Conservation (phyloP, 30 jellyfish, hydroid and myxozoan species). For the Aurelia aurita region DNA sequence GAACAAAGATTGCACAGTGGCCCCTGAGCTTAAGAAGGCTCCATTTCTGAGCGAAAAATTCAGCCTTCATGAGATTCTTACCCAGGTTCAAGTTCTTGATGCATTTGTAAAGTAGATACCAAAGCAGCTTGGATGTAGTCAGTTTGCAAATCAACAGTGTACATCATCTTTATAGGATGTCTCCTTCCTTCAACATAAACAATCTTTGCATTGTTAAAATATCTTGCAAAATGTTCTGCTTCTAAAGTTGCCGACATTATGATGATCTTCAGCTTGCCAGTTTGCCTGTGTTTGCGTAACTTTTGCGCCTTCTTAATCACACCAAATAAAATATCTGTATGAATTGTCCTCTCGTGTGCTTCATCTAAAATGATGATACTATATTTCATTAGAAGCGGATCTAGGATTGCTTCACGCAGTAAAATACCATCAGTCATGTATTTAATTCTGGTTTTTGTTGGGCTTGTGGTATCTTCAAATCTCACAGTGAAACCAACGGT, state of each 20-base stretch:
- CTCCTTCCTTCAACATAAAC: constrained; percentile 92
- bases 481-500: constrained; percentile 96
- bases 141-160: constrained; percentile 82
- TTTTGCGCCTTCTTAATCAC: constrained; percentile 90
- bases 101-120: constrained; percentile 81
- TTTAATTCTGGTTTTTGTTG: constrained; percentile 71
- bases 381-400: constrained; percentile 68
- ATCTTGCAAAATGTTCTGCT: constrained; percentile 87
- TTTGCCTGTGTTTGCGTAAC: constrained; percentile 27
- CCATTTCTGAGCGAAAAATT: too few relatives aligned
- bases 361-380: constrained; percentile 77
- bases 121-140: constrained; percentile 90
- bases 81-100: constrained; percentile 84
- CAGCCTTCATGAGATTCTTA: not conserved
- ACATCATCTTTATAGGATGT: constrained; percentile 84
- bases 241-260: constrained; percentile 98
- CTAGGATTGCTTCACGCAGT: constrained; percentile 81
- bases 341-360: constrained; percentile 96
- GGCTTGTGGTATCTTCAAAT: constrained; percentile 85
- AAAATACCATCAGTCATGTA: constrained; percentile 93
- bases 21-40: too few relatives aligned
- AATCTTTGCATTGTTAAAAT: constrained; percentile 85
- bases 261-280: constrained; percentile 64
- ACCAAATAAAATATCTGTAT: constrained; percentile 94
- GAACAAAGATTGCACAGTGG: too few relatives aligned